Base-by-base conservation (phyloP, 2,888 invertebrate genomes). In the Octonoba sinensis region DNA sequence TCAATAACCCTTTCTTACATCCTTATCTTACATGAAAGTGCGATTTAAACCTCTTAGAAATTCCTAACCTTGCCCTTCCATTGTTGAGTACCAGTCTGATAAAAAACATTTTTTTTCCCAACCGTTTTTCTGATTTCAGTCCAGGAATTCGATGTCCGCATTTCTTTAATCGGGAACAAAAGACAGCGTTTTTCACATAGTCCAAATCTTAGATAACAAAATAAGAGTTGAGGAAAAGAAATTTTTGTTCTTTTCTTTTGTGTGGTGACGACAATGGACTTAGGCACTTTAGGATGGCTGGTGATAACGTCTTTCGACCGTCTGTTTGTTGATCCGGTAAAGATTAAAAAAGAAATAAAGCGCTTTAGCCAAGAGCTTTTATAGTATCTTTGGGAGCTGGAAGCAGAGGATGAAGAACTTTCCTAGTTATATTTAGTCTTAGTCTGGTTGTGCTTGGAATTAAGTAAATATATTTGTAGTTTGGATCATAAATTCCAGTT, bases 321-420 rank as follows among this genome's bases (percentile, higher is more conserved):
- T 36, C 73, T 73, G 73, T 73, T 73, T 49, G 73, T 54, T 56
- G 73, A 73, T 64, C 64, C 60, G 71, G 59, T 71, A 59, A 36
- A 27, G 71, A 24, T 22, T 49, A 59, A 71, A 27, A 71, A 71
- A 71, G 49, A 49, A 62, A 13, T 49, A 24, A 56, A 73, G n/a
- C 60, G 71, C 62, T 59, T 71, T 60, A 64, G 56, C 73, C 71
- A 49, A 49, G 49, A 22, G 44, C 54, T 73, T 62, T 56, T 73
- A 64, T 73, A 56, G 46, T 64, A 18, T 60, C 36, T 36, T 36
- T 36, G 11, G 36, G 36, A 1, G 36, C 8, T 36, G 1, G 36
- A 36, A 8, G 36, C 36, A 36, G 1, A 36, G 36, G 36, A 36
- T 36, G 36, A 36, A 36, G 36, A 36, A 36, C 36, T 36, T 36